These are phyloP conservation scores for Acanthosepion esculentum DNA, from an alignment of 2,888 invertebrate genomes.

Conservation along the genomic window DNA sequence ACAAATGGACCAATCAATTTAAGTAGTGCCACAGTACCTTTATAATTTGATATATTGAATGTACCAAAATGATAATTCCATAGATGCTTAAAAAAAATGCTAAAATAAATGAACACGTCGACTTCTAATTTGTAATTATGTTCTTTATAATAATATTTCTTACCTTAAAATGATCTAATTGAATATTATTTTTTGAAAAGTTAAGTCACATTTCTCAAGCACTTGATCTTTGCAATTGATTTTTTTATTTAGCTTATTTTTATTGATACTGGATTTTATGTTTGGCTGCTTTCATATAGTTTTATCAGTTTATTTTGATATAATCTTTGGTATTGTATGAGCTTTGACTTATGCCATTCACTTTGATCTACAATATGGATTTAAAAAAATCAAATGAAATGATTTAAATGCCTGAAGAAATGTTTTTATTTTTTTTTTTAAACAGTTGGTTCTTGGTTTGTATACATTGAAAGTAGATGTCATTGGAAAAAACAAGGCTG, in stretches of 20 bases:
- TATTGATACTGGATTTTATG: background rate
- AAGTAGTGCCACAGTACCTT: too few species aligned
- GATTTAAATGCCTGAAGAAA: background rate
- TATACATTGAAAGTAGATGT: constrained; percentile 91
- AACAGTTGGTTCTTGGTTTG: constrained; percentile 80
- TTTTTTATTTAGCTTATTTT: background rate
- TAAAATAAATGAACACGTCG: too few species aligned
- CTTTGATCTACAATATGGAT: background rate
- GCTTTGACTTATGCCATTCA: background rate
- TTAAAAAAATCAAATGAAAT: background rate
- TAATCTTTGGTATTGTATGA: background rate
- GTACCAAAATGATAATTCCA: background rate
- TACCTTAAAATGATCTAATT: background rate
- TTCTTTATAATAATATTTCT: background rate
- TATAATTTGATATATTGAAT: background rate
- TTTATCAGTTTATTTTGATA: background rate
- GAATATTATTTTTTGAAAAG: background rate
- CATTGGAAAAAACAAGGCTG: constrained; percentile 76
- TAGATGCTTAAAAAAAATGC: too few species aligned
- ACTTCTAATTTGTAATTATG: too few species aligned
- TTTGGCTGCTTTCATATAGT: background rate
- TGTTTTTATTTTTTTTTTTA: constrained; percentile 51
- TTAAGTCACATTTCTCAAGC: background rate
- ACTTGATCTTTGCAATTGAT: too few species aligned
- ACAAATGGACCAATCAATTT: too few species aligned